Evolutionary conservation across 2,113 vertebrate genomes (phyloP).

Genomic region (Mus spicilegus): DNA sequence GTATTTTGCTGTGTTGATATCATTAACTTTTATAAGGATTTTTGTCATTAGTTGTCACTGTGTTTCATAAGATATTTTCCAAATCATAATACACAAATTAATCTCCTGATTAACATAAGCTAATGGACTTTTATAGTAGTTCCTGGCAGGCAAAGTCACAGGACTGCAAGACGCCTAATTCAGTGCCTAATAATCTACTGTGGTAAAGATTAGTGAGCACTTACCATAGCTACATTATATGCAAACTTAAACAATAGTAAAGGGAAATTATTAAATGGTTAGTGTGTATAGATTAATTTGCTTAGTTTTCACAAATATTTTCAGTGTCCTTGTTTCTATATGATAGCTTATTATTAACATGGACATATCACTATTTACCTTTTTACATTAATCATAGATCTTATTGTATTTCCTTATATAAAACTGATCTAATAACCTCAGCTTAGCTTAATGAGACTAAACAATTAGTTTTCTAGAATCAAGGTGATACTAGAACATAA

Average conservation of each 20-base stretch:
- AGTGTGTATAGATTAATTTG: not conserved
- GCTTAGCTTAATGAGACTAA: not conserved
- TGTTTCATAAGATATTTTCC: constrained; percentile 30
- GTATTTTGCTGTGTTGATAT: not conserved
- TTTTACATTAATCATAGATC: not conserved
- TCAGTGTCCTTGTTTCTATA: not conserved
- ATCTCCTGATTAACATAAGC: not conserved
- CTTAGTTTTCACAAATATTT: not conserved
- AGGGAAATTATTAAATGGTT: not conserved
- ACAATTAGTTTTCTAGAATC: constrained; percentile 17
- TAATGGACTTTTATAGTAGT: not conserved
- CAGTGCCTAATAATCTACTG: not conserved
- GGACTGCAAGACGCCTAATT: not conserved
- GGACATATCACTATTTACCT: constrained; percentile 4
- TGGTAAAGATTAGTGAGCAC: not conserved
- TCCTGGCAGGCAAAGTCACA: not conserved
- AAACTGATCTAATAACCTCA: not conserved
- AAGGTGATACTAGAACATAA: not conserved
- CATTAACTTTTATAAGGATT: constrained; percentile 5
- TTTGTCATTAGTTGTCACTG: constrained; percentile 16
- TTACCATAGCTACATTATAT: not conserved
- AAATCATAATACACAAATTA: constrained; percentile 20
- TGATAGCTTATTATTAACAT: not conserved
- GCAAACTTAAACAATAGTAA: not conserved
- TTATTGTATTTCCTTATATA: not conserved